Percentiles rank a stretch among this genome's conserved stretches.
These are phyloP conservation scores for Acanthosepion pharaonis DNA, from an alignment of 2,888 invertebrate genomes.

Conservation along the genomic window DNA sequence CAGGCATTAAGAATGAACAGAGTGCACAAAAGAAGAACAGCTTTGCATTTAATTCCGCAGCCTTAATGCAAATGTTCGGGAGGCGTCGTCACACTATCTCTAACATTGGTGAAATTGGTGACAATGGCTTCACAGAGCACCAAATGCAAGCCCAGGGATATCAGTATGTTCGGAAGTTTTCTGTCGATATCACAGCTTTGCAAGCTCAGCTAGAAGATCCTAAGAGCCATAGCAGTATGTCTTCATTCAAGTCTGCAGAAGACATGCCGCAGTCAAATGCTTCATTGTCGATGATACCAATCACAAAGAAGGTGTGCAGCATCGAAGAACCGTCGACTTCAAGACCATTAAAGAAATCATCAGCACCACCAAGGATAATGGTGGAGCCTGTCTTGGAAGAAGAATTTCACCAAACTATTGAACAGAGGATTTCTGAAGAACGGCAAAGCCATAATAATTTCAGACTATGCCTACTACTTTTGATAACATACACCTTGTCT, in stretches of 20 bases:
- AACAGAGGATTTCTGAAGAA: neutral
- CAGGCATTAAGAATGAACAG: neutral
- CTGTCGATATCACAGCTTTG: slow-evolving; percentile 72
- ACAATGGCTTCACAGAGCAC: slow-evolving; percentile 57
- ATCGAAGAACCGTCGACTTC: neutral
- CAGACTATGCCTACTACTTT: slow-evolving; percentile 60
- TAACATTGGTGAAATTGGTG: slow-evolving; percentile 60
- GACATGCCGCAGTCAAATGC: neutral
- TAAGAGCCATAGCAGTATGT: slow-evolving; percentile 62
- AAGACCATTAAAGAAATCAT: neutral
- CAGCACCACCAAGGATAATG: slow-evolving; percentile 39
- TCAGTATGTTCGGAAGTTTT: slow-evolving; percentile 73
- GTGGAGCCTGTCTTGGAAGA: slow-evolving; percentile 36
- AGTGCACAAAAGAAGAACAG: slow-evolving; percentile 49
- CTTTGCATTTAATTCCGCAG: slow-evolving; percentile 65
- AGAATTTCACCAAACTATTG: slow-evolving; percentile 3
- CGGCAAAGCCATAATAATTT: slow-evolving; percentile 53
- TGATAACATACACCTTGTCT: slow-evolving; percentile 62
- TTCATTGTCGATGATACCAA: neutral
- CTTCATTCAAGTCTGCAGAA: slow-evolving; percentile 48
- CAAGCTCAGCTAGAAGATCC: slow-evolving; percentile 73
- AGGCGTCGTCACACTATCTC: slow-evolving; percentile 68
- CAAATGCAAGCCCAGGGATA: slow-evolving; percentile 66
- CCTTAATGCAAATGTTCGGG: slow-evolving; percentile 61
- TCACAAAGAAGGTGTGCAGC: neutral